Evolutionary conservation across 2,113 vertebrate genomes (phyloP).

Genomic region (Dinomys branickii): DNA sequence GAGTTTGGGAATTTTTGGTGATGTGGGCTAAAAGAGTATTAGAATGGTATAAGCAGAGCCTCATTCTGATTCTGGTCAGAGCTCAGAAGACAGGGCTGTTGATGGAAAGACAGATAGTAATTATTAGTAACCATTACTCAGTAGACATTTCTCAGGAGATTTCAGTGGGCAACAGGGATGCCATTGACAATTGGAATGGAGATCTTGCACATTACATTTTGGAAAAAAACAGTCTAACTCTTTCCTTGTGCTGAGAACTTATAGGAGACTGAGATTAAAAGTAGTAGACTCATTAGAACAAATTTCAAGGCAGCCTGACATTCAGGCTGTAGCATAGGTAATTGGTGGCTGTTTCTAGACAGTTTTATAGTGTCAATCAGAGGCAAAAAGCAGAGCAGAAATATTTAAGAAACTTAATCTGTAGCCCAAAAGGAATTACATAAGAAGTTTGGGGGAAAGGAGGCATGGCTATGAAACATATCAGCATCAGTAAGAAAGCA

Average conservation of each 20-base stretch:
- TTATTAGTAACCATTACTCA: too few relatives aligned
- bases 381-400: neutral
- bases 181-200: neutral
- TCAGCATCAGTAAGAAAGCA: neutral
- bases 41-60: neutral
- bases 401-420: neutral
- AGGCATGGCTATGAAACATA: neutral
- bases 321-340: neutral
- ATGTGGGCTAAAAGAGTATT: neutral
- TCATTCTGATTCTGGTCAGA: neutral
- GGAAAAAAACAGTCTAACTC: neutral
- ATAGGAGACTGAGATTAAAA: neutral
- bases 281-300: neutral
- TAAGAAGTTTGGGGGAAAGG: neutral
- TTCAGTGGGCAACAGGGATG: neutral
- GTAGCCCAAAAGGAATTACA: neutral
- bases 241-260: neutral
- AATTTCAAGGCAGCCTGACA: neutral
- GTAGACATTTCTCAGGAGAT: neutral
- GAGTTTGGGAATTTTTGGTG: neutral
- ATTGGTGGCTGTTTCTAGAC: neutral
- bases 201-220: neutral
- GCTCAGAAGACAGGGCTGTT: neutral
- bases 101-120: neutral
- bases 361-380: neutral